Percentiles rank a stretch among this genome's conserved stretches.
These are phyloP conservation scores for Isurus oxyrinchus DNA, from an alignment of 2,113 vertebrate species.

Conservation along the genomic window DNA sequence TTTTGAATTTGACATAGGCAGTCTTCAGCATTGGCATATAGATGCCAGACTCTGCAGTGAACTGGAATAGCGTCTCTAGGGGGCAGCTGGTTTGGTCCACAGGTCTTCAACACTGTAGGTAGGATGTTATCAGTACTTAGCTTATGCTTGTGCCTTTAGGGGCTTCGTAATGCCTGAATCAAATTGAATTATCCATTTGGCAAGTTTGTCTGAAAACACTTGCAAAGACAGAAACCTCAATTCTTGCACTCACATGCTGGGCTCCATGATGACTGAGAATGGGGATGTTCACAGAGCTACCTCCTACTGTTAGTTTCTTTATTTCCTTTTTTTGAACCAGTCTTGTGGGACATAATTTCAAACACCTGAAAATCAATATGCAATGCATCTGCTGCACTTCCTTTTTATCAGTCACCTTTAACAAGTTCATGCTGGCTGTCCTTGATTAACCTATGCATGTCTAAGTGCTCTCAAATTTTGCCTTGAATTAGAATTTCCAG, in stretches of 20 bases:
- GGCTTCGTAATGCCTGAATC: not conserved
- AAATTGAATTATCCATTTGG: not conserved
- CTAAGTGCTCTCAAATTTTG: too few species aligned
- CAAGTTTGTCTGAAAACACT: not conserved
- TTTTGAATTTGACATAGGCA: not conserved
- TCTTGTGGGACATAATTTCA: not conserved
- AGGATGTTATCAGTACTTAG: not conserved
- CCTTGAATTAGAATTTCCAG: not conserved
- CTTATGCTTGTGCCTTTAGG: not conserved
- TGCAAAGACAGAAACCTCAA: not conserved
- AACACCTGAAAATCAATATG: not conserved
- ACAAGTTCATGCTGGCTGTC: not conserved
- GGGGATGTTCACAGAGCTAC: not conserved
- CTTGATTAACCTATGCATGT: not conserved
- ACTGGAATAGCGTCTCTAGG: not conserved
- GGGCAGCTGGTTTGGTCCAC: not conserved
- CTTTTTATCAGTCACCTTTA: not conserved
- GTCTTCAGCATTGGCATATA: not conserved
- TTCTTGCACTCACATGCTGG: not conserved
- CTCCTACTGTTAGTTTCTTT: not conserved
- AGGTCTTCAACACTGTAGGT: not conserved
- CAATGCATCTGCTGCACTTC: not conserved
- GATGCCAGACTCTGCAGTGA: not conserved
- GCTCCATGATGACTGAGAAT: not conserved
- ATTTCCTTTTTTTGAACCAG: not conserved